Conservation (phyloP, 2,113 vertebrate genomes). For the Brachyhypopomus gauderio region DNA sequence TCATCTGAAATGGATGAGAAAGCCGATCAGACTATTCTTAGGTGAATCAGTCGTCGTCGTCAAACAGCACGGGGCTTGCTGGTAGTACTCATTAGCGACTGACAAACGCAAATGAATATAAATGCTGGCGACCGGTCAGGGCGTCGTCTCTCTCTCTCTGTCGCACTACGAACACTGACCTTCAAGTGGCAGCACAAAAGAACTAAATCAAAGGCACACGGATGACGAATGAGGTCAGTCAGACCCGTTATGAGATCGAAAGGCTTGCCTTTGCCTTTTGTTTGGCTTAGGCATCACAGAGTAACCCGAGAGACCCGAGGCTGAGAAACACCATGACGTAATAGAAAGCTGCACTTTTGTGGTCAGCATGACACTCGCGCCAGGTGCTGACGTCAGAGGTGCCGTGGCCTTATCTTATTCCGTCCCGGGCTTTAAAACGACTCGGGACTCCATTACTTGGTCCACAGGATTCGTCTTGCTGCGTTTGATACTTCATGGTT, state of each 20-base stretch:
- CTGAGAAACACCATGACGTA: neutral
- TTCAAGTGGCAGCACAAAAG: conserved; percentile 22
- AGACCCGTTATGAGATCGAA: neutral
- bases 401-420: neutral
- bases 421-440: neutral
- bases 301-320: neutral
- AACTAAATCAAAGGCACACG: neutral
- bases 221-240: neutral
- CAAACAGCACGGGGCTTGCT: conserved; percentile 21
- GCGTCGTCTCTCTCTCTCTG: conserved; percentile 14
- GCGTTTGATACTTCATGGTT: neutral
- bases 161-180: conserved; percentile 32
- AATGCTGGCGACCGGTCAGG: conserved; percentile 32
- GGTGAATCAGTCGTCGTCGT: conserved; percentile 50
- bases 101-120: conserved; percentile 53
- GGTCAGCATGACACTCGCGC: neutral
- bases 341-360: neutral
- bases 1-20: conserved; percentile 39
- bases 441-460: neutral
- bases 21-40: conserved; percentile 36
- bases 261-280: neutral
- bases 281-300: neutral
- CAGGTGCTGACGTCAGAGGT: conserved; percentile 8
- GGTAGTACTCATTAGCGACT: conserved; percentile 47
- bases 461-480: neutral